Evolutionary conservation across 2,888 invertebrate genomes (phyloP), one percentile per base, ranked within the genome.

Genomic region (Hirtodrosophila trivittata): DNA sequence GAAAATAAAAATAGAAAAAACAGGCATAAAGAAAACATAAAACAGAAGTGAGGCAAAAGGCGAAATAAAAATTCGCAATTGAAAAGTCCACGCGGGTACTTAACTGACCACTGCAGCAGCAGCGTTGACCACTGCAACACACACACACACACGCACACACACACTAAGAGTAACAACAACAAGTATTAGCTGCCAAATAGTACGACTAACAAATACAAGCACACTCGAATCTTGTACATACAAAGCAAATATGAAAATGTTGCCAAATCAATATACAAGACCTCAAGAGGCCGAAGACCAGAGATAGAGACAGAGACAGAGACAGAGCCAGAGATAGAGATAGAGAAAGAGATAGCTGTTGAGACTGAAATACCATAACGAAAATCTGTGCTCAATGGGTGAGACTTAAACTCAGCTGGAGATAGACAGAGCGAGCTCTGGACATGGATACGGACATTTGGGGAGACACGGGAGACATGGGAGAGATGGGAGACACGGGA

Each of bases 241-340:
- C 46, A 75, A 75, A 71, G 78, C 63, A 84, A 84, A 84, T 74
- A 86, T 77, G 70, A 77, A 84, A 84, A 78, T 77, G 68, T 80
- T 87, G 75, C 84, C 77, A 86, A 77, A 83, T 86, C 80, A 86
- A 75, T 75, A 66, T 57, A 60, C 59, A 64, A 75, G 66, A 66
- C 47, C 42, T 55, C 62, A 65, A 72, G 64, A 62, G 67, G 52
- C 74, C 35, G 54, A 47, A 52, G 39, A 30, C 32, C 54, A 41
- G 7, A 66, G 55, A 42, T 5, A 12, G 7, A 33, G 38, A 30
- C 8, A n/a, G 50, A 51, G 37, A 33, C 58, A 16, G 26, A 26
- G 16, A 9, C 1, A 5, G 8, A 32, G 42, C 14, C 9, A 14
- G 7, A 10, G 39, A 41, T 7, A 6, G 28, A 7, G 21, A 37